phyloP scores from a whole-genome alignment of 1,140 invertebrate genomes.

The Cryptotermes secundus region DNA sequence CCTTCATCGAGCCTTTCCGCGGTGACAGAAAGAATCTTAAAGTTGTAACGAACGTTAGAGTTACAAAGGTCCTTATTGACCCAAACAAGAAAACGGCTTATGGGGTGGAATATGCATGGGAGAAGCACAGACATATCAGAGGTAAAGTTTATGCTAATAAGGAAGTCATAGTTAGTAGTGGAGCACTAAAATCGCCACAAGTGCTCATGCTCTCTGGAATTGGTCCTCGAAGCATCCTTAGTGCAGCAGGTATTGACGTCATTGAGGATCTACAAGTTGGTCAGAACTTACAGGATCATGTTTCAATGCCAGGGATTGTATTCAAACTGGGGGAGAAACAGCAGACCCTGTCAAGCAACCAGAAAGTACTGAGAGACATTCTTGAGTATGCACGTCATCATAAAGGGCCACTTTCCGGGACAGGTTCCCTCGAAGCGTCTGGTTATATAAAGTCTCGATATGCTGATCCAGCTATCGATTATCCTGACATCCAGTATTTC shows the following conservation, averaged over 20 bases:
- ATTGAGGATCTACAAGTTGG: constrained; percentile 73
- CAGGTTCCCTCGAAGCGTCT: not conserved
- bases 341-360: not conserved
- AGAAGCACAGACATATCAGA: constrained; percentile 38
- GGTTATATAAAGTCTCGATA: not conserved
- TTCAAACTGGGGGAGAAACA: not conserved
- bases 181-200: constrained; percentile 43
- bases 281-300: constrained; percentile 77
- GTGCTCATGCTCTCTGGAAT: constrained; percentile 51
- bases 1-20: constrained; percentile 20
- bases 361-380: not conserved
- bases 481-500: constrained; percentile 1
- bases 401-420: not conserved
- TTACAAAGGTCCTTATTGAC: constrained; percentile 69
- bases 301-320: constrained; percentile 40
- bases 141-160: constrained; percentile 35
- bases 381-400: not conserved
- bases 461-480: not conserved
- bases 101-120: constrained; percentile 65
- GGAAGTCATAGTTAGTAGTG: constrained; percentile 46
- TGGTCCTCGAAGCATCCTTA: constrained; percentile 47
- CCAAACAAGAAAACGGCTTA: constrained; percentile 57
- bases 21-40: constrained; percentile 12
- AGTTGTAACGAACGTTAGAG: constrained; percentile 41
- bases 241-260: constrained; percentile 41